Evolutionary conservation across 2,113 vertebrate species (phyloP), one percentile per base, ranked within the genome.

Genomic region (Neolamprologus kungweensis): DNA sequence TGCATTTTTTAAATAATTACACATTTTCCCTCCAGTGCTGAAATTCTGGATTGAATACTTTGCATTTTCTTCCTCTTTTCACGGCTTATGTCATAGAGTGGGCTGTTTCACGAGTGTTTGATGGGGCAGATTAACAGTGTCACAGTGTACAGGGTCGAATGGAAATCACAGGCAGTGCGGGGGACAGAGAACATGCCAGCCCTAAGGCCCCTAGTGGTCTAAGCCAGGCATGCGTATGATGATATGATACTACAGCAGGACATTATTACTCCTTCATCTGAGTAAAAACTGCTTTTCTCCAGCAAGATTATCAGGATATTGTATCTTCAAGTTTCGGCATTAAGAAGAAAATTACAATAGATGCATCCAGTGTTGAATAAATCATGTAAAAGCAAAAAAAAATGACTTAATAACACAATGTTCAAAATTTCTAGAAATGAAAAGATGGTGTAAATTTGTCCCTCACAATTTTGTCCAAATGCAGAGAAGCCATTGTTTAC

Each of bases 401-500:
- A 58, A 79, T 2, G 14, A 75, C 83, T 55, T 53, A 2, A 80
- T 60, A 16, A 54, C 4, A 11, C 26, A 73, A 81, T 31, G 17
- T 50, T 28, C 4, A 28, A 23, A 7, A 14, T 81, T 7, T 75
- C 2, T 17, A 19, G 23, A 50, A 42, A 31, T 51, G 6, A 82
- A 50, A 78, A 51, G 1, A 5, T 37, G 4, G 14, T 73, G 28
- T 57, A 13, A 79, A 78, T 53, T 47, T 17, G 83, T 7, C 9
- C 68, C 51, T 31, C 9, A 45, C 42, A 71, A 65, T 16, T 17
- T 87, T 54, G 35, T 71, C 35, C 40, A n/a, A 45, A 86, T 81
- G 17, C 96, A 99, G 98, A 99, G 97, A 99, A 99, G 92, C 98
- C 98, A 7, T 97, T 97, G 88, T 99, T 99, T 95, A 99, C 99